Conservation (phyloP, 2,797 vertebrate genomes). For the Phrynocephalus vlangalii region DNA sequence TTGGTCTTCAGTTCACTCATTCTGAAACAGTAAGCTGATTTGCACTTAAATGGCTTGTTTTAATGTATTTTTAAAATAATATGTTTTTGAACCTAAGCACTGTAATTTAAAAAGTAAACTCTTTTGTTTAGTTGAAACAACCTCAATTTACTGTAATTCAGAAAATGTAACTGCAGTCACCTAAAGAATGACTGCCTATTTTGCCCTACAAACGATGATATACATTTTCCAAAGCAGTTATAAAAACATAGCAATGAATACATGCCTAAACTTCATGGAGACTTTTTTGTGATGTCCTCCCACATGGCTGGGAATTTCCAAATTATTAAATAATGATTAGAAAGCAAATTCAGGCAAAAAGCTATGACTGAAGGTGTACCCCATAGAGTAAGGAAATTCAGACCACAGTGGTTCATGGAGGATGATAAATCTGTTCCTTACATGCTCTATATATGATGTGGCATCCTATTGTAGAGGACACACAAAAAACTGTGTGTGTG, state of each 20-base stretch:
- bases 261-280: background rate
- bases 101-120: conserved; percentile 41
- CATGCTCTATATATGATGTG: too few species aligned
- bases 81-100: conserved; percentile 51
- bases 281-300: too few species aligned
- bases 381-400: too few species aligned
- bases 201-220: background rate
- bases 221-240: background rate
- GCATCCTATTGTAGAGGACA: too few species aligned
- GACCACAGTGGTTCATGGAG: too few species aligned
- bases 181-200: background rate
- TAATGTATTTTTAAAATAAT: conserved; percentile 30
- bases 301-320: background rate
- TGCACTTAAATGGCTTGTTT: conserved; percentile 50
- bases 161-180: conserved; percentile 6
- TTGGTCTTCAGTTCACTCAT: conserved; percentile 51
- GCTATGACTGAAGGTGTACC: too few species aligned
- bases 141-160: conserved; percentile 38
- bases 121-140: conserved; percentile 20
- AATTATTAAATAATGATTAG: background rate
- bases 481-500: too few species aligned
- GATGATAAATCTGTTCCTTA: too few species aligned
- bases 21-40: conserved; percentile 36
- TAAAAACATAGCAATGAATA: background rate
- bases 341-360: too few species aligned